Evolutionary conservation across 2,797 vertebrate species (phyloP).

Genomic region (Octomys mimax): DNA sequence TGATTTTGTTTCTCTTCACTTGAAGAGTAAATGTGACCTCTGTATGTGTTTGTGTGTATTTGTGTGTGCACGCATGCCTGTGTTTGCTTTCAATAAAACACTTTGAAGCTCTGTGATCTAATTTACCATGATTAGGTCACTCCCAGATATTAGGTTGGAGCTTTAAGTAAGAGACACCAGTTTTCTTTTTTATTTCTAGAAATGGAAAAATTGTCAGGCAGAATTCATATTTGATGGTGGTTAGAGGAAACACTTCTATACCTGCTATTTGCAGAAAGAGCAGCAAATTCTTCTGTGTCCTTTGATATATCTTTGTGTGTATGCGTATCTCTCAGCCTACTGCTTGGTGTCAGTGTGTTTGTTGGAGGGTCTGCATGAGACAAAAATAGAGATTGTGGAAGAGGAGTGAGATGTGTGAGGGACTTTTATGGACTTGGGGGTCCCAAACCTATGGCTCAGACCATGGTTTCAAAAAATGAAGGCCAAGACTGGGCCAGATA

Average conservation of each 20-base stretch:
- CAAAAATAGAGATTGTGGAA: not conserved
- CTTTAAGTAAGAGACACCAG: conserved; percentile 19
- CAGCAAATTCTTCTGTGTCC: not conserved
- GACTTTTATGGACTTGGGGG: not conserved
- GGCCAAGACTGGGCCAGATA: not conserved
- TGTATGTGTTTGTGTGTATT: not conserved
- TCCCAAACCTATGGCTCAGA: not conserved
- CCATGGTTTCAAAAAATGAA: not conserved
- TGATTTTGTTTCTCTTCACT: conserved; percentile 68
- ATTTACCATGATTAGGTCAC: not conserved
- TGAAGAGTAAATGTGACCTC: not conserved
- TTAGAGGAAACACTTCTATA: conserved; percentile 1
- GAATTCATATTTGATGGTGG: conserved; percentile 47
- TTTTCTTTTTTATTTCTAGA: conserved; percentile 15
- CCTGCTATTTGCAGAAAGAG: conserved; percentile 6
- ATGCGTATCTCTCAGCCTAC: not conserved
- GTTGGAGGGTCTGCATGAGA: not conserved
- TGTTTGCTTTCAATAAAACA: not conserved
- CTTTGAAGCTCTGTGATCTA: conserved; percentile 22
- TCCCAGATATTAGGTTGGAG: conserved; percentile 20
- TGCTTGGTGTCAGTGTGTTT: conserved; percentile 1
- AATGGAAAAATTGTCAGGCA: conserved; percentile 31
- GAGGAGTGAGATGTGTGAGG: not conserved
- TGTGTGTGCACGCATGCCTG: not conserved
- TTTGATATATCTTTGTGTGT: not conserved